These are phyloP conservation scores for Empidonax traillii DNA, from an alignment of 2,113 vertebrate species.

Conservation along the genomic window DNA sequence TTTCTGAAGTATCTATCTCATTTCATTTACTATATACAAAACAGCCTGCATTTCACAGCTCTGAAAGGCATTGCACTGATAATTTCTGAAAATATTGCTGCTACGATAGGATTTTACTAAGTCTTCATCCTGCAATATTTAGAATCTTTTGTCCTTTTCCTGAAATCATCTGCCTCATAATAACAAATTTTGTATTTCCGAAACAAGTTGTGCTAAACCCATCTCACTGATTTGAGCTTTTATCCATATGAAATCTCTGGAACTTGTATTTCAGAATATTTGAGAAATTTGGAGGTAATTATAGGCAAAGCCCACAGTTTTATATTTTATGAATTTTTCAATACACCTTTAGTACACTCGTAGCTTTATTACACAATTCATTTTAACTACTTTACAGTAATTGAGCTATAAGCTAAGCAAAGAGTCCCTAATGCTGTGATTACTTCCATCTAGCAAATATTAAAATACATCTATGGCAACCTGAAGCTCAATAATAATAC, in stretches of 20 bases:
- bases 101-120: background rate
- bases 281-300: background rate
- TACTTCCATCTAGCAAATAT: background rate
- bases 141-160: background rate
- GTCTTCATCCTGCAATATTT: background rate
- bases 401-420: background rate
- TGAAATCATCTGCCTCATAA: background rate
- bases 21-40: background rate
- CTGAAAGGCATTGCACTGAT: background rate
- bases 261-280: background rate
- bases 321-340: background rate
- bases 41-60: background rate
- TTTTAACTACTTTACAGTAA: background rate
- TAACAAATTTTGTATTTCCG: background rate
- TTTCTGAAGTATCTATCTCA: background rate
- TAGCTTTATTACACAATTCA: background rate
- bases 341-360: background rate
- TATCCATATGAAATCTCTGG: background rate
- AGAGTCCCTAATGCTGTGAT: background rate
- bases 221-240: background rate
- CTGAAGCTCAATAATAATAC: background rate
- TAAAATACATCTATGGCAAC: background rate
- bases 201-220: background rate
- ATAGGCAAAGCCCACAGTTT: rapidly evolving
- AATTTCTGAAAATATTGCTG: background rate